A percentile compares a stretch with the other conserved stretches of the same genome.
Conservation (phyloP, 2,113 vertebrate genomes). For the Zosterops lateralis region DNA sequence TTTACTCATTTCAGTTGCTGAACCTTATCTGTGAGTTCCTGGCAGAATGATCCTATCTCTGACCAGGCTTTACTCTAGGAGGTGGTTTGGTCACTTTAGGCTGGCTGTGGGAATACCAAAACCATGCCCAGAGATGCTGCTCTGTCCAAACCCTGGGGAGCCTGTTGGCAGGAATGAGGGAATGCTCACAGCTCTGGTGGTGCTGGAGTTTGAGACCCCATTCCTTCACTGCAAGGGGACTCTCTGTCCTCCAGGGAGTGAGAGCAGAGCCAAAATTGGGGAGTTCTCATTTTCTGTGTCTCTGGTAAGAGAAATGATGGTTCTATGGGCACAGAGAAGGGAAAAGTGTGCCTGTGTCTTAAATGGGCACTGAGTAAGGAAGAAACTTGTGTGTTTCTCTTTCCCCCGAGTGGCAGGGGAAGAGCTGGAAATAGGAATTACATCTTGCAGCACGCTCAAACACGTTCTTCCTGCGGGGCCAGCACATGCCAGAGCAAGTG, state of each 20-base stretch:
- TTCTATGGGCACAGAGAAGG: neutral
- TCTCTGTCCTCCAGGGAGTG: neutral
- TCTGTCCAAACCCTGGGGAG: neutral
- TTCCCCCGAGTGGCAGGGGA: neutral
- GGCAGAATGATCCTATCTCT: neutral
- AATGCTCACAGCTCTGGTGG: neutral
- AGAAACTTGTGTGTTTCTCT: neutral
- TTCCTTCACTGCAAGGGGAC: neutral
- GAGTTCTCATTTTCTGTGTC: neutral
- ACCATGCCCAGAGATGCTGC: neutral
- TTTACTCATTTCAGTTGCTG: neutral
- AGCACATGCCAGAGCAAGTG: neutral
- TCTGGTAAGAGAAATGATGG: neutral
- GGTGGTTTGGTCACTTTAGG: neutral
- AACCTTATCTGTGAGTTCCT: neutral
- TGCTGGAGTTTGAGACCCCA: neutral
- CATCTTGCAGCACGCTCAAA: neutral
- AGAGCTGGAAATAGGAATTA: constrained; percentile 5
- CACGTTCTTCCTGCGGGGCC: neutral
- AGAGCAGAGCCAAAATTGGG: neutral
- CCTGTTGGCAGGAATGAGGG: neutral
- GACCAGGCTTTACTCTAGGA: neutral
- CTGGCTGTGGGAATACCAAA: neutral
- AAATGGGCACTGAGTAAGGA: neutral
- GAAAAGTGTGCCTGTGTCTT: neutral